Evolutionary conservation across 35 echinoderm and acorn worm species (phyloP).

Genomic region (Lytechinus pictus): DNA sequence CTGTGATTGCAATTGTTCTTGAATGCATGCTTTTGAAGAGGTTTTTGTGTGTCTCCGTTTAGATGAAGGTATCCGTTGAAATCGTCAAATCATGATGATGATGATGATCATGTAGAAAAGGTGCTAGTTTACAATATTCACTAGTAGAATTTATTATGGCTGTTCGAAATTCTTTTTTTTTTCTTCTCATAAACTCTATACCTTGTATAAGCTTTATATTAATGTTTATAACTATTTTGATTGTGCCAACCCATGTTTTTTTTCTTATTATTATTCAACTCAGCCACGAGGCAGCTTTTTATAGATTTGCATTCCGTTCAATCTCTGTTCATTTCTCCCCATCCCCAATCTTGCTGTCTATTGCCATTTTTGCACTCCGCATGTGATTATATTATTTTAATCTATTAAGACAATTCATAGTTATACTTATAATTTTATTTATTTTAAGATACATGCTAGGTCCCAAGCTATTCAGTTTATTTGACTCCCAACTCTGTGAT

Average conservation of each 20-base stretch:
- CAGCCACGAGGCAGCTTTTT: conserved; percentile 35
- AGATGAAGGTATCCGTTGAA: neutral
- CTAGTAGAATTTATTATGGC: conserved; percentile 19
- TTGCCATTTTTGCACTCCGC: neutral
- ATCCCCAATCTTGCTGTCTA: neutral
- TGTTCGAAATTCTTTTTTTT: neutral
- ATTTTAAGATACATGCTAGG: neutral
- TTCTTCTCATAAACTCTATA: neutral
- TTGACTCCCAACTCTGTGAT: neutral
- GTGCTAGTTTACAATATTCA: conserved; percentile 37
- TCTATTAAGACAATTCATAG: neutral
- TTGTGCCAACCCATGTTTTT: conserved; percentile 33
- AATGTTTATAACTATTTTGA: neutral
- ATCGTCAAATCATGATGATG: neutral
- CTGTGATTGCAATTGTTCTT: conserved; percentile 18
- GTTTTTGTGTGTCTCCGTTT: conserved; percentile 47
- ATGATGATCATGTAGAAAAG: conserved; percentile 28
- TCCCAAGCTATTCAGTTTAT: neutral
- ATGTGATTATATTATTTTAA: neutral
- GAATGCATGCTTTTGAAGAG: conserved; percentile 47
- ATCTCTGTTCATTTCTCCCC: neutral
- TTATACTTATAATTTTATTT: neutral
- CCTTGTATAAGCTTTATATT: neutral
- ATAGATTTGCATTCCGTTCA: conserved; percentile 22
- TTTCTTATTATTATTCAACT: neutral